Evolutionary conservation across 1,140 invertebrate species (phyloP), one percentile per base, ranked within the genome.

Genomic region (Vanessa tameamea): DNA sequence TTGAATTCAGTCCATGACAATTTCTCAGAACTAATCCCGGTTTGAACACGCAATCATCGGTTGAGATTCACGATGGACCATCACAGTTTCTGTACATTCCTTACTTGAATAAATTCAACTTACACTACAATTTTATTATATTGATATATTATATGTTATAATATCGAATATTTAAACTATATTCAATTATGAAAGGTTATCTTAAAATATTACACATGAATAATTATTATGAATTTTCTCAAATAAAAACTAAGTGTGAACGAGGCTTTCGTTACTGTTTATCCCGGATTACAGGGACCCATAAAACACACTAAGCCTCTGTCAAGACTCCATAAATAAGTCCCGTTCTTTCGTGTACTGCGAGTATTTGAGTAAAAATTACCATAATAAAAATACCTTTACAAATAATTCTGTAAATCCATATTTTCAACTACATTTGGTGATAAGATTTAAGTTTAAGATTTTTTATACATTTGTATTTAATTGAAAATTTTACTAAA

Each of bases 241-340:
- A 31, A 73, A 77, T 61, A 57, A 66, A 23, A 43, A 69, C 66
- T 51, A 73, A 75, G 76, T 80, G 76, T 71, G 48, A 81, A 78
- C 66, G 73, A 63, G 69, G 70, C 74, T 74, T 75, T 53, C 67
- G 74, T 70, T 65, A 63, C 65, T 75, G 74, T 67, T 79, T 81
- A 79, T 79, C 71, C 75, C 51, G 79, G 79, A 81, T 81, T 79
- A 80, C 78, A 73, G 70, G 61, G 59, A 75, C 51, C 79, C 73
- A 79, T 81, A 81, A 81, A 81, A 77, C 72, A 81, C 69, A 64
- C 77, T 79, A 78, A 81, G 77, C 79, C 67, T 47, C 69, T 76
- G 79, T 78, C 77, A 73, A 73, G 79, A 66, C 70, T 81, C 68
- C 64, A 75, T 69, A 77, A 78, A 73, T 67, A 78, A 73, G 64